A percentile compares a stretch with the other conserved stretches of the same genome.
These are phyloP conservation scores for Antedon bifida DNA, from an alignment of 35 echinoderm and acorn worm species.

Conservation along the genomic window DNA sequence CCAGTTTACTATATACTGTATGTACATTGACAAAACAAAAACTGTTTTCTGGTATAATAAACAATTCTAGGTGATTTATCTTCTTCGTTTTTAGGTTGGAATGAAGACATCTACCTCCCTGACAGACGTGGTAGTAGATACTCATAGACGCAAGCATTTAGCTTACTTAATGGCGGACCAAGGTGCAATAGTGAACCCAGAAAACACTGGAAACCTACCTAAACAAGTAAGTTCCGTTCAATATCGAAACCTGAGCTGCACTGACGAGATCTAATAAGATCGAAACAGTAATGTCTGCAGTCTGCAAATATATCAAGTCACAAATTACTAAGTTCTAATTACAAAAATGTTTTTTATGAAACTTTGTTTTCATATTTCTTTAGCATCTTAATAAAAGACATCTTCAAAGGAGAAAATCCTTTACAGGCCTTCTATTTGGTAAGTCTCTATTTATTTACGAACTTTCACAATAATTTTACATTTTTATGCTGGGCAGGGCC, in stretches of 20 bases:
- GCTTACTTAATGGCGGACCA: constrained; percentile 89
- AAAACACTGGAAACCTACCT: constrained; percentile 61
- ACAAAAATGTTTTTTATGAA: too few relatives aligned
- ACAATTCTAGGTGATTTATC: too few relatives aligned
- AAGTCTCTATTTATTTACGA: constrained; percentile 6
- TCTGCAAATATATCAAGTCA: too few relatives aligned
- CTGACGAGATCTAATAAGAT: too few relatives aligned
- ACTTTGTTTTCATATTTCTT: too few relatives aligned
- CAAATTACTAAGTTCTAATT: too few relatives aligned
- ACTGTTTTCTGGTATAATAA: too few relatives aligned
- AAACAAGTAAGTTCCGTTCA: constrained; percentile 50
- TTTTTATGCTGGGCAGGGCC: too few relatives aligned
- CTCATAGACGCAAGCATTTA: constrained; percentile 88
- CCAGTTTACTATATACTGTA: too few relatives aligned
- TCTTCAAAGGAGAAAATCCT: constrained; percentile 77
- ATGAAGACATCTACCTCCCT: constrained; percentile 87
- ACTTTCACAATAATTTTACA: neutral
- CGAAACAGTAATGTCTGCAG: too few relatives aligned
- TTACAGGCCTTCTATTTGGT: constrained; percentile 84
- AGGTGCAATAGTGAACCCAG: constrained; percentile 76
- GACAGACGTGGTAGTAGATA: constrained; percentile 85
- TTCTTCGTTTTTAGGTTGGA: constrained; percentile 30
- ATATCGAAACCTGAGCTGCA: too few relatives aligned
- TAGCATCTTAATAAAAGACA: constrained; percentile 83
- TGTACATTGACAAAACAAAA: too few relatives aligned